Conservation (phyloP, 1,140 invertebrate species). For the Yoshiicerus persimilis region DNA sequence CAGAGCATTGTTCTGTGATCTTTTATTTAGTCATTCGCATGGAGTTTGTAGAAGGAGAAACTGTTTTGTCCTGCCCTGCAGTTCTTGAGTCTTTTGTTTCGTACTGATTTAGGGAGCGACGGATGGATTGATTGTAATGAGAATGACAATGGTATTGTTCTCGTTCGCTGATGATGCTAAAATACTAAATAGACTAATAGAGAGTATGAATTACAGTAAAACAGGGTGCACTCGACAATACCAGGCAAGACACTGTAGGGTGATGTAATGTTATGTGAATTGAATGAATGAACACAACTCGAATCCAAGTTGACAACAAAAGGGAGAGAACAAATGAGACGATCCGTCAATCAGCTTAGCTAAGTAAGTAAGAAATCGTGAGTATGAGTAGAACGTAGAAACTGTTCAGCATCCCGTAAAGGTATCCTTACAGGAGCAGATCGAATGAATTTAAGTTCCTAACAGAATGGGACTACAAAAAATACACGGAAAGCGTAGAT, state of each 20-base stretch:
- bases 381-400: background rate
- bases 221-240: background rate
- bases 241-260: background rate
- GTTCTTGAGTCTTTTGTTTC: background rate
- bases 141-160: background rate
- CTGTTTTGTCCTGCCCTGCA: background rate
- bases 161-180: background rate
- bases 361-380: background rate
- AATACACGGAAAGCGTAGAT: background rate
- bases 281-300: background rate
- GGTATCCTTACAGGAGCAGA: background rate
- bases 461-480: too few relatives aligned
- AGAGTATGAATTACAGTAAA: background rate
- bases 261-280: background rate
- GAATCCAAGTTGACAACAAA: background rate
- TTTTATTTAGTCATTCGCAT: background rate
- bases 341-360: constrained; percentile 15
- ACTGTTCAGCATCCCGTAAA: background rate
- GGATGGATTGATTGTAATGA: background rate
- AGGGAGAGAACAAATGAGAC: constrained; percentile 23
- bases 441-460: background rate
- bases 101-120: background rate
- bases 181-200: background rate
- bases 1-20: background rate
- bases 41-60: background rate